Conservation (phyloP, 2,888 invertebrate species). For the Cryptophagus acutangulus region DNA sequence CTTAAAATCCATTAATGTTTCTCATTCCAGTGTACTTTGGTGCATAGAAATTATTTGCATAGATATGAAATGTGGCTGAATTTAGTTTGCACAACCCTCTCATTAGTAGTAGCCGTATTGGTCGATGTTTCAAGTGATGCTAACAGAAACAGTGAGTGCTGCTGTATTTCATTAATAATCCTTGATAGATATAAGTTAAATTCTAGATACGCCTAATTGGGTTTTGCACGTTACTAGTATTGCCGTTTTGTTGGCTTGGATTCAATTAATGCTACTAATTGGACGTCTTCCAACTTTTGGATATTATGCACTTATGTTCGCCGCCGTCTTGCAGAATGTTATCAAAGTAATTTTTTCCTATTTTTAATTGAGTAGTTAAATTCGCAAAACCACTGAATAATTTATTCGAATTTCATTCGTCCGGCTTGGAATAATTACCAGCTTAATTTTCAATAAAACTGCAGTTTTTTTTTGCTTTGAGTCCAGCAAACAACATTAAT, state of each 20-base stretch:
- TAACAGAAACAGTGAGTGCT: constrained; percentile 18
- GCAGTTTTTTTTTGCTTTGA: too few relatives aligned
- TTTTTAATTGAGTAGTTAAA: not conserved
- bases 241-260: constrained; percentile 51
- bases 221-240: constrained; percentile 46
- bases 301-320: constrained; percentile 55
- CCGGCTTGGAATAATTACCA: too few relatives aligned
- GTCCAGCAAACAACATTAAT: too few relatives aligned
- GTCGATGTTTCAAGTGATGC: constrained; percentile 20
- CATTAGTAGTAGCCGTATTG: constrained; percentile 37
- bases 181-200: constrained; percentile 4
- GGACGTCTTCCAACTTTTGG: constrained; percentile 54
- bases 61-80: constrained; percentile 48
- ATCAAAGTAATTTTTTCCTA: constrained; percentile 43
- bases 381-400: too few relatives aligned
- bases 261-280: constrained; percentile 52
- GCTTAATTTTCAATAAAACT: too few relatives aligned
- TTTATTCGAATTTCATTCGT: too few relatives aligned
- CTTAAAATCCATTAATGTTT: too few relatives aligned
- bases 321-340: constrained; percentile 52
- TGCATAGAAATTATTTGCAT: constrained; percentile 40
- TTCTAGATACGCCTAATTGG: constrained; percentile 38
- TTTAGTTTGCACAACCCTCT: constrained; percentile 39
- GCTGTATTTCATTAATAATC: constrained; percentile 6
- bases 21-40: constrained; percentile 33